Base-by-base conservation (phyloP, 30 jellyfish, hydroid and myxozoan species). In the Aurelia sp. region DNA sequence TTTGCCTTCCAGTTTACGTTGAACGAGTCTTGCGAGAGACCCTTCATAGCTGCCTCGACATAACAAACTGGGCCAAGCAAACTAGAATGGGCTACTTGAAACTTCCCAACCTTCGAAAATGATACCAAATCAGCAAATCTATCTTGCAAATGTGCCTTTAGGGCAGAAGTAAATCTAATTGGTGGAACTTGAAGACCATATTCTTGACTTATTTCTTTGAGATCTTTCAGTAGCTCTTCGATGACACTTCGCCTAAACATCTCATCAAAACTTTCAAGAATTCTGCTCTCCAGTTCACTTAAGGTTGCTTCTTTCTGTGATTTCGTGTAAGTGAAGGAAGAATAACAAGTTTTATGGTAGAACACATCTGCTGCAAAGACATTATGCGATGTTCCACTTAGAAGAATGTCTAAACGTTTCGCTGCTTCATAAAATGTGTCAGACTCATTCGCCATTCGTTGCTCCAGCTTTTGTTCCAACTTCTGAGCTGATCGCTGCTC, bases 401-500 rank as follows among this genome's bases (percentile, higher is more conserved):
- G 64, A 71, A 71, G 40, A 41, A 71, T 71, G 64, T 71, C 82
- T 41, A 30, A 41, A 6, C 82, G 82, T 71, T 71, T 71, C 17
- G 64, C 82, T 8, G 82, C 82, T 71, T 71, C 82, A 41, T 71
- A 35, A 71, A 27, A 71, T 71, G 15, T 33, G 63, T 71, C 82
- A 0, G 64, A 31, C 38, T 71, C 82, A n/a, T 71, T 31, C n/a
- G 64, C 51, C 62, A 71, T 40, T 30, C 40, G 62, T 6, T 71
- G 11, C 18, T 71, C 82, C 82, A 71, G 8, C 63, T 71, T 31
- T 41, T 71, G 82, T 71, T 71, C 38, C 67, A 71, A 71, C 33
- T 71, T 71, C 18, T 71, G 82, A 71, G 82, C 82, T 71, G 82
- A 71, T 71, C 82, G 82, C 68, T 40, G 82, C 67, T 71, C 82